Percentiles rank a stretch among this genome's conserved stretches.
These are phyloP conservation scores for Cheilosia vernalis DNA, from an alignment of 2,888 invertebrate species.

Conservation along the genomic window DNA sequence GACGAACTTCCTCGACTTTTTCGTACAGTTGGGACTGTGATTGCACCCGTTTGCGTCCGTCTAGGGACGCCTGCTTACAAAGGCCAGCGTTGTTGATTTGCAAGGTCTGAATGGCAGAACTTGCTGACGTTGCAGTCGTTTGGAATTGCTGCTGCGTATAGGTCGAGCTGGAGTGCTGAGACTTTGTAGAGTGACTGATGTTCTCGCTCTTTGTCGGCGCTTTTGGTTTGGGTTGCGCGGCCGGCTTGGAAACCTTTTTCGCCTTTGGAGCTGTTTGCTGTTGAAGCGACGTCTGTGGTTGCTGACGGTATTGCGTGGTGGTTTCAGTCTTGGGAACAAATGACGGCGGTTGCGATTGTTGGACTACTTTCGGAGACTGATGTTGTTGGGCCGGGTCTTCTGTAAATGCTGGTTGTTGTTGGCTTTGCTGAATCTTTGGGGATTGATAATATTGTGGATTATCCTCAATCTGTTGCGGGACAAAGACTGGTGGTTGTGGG, in stretches of 20 bases:
- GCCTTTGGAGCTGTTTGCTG: neutral
- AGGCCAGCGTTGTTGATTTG: slow-evolving; percentile 35
- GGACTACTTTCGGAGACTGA: slow-evolving; percentile 23
- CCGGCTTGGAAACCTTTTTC: slow-evolving; percentile 58
- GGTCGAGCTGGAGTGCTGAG: slow-evolving; percentile 28
- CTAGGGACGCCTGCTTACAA: slow-evolving; percentile 57
- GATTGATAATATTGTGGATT: slow-evolving; percentile 12
- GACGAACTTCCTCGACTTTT: slow-evolving; percentile 77
- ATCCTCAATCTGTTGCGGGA: slow-evolving; percentile 9
- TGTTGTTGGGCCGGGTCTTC: slow-evolving; percentile 12
- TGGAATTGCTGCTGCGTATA: slow-evolving; percentile 29
- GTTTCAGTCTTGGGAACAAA: slow-evolving; percentile 5
- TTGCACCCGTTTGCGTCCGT: slow-evolving; percentile 76
- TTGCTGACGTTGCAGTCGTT: slow-evolving; percentile 69
- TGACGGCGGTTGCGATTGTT: neutral
- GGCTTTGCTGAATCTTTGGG: slow-evolving; percentile 24
- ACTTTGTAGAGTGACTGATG: slow-evolving; percentile 36
- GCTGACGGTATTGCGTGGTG: slow-evolving; percentile 23
- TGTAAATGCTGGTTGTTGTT: slow-evolving; percentile 12
- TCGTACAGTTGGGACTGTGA: slow-evolving; percentile 71
- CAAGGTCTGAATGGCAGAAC: slow-evolving; percentile 45
- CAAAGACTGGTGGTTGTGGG: slow-evolving; percentile 5
- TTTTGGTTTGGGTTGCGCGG: slow-evolving; percentile 75
- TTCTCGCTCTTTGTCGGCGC: slow-evolving; percentile 53
- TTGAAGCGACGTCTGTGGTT: neutral